These are phyloP conservation scores for Emydocephalus ijimae DNA, from an alignment of 2,113 vertebrate species.

Conservation along the genomic window DNA sequence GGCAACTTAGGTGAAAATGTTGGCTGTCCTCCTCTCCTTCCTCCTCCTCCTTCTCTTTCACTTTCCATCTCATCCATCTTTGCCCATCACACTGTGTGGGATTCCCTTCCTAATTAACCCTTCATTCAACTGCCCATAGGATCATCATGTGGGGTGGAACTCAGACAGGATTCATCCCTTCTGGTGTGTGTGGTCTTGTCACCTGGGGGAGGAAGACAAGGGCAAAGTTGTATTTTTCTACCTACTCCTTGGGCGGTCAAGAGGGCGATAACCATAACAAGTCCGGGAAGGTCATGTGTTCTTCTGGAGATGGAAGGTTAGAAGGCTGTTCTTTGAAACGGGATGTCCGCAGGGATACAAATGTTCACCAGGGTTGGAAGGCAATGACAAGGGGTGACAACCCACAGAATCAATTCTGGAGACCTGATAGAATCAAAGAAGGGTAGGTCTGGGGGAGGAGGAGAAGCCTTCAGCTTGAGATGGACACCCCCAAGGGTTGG, in stretches of 20 bases:
- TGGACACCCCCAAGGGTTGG: not conserved
- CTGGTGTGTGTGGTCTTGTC: constrained; percentile 47
- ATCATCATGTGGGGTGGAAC: not conserved
- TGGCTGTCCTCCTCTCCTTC: not conserved
- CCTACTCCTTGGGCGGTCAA: constrained; percentile 7
- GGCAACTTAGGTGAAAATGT: not conserved
- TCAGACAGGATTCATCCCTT: fast-evolving
- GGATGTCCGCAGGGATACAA: not conserved
- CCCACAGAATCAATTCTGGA: not conserved
- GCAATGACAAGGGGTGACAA: not conserved
- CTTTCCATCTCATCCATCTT: not conserved
- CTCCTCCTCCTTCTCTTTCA: not conserved
- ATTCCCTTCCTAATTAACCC: not conserved
- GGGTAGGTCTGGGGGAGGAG: not conserved
- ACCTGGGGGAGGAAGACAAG: constrained; percentile 31
- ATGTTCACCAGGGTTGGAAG: not conserved
- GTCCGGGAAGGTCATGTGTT: not conserved
- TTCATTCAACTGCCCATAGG: not conserved
- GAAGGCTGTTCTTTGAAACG: not conserved
- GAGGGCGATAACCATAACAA: not conserved
- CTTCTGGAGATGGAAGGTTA: not conserved
- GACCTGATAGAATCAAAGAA: not conserved
- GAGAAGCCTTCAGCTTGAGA: not conserved
- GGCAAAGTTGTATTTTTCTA: not conserved
- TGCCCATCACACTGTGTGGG: not conserved